Evolutionary conservation across 2,113 vertebrate genomes (phyloP), one percentile per base, ranked within the genome.

Genomic region (Apodemus sylvaticus): DNA sequence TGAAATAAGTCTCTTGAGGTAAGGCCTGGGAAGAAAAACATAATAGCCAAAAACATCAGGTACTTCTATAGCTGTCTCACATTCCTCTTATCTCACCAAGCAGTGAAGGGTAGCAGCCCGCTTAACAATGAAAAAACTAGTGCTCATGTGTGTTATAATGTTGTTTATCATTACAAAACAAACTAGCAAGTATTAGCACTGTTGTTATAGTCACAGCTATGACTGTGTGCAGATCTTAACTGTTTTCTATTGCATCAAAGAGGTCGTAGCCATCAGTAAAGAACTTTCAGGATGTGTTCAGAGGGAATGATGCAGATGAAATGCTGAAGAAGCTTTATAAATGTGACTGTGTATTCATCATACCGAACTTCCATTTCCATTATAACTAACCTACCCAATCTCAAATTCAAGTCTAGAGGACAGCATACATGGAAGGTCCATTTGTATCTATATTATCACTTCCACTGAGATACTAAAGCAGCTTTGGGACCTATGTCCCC

Each of bases 201-300:
- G 16, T 26, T 55, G 68, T 76, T 74, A 0, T 29, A 34, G 55
- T 78, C 48, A 71, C n/a, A 81, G 42, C 13, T 81, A n/a, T 74
- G 29, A 34, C 34, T 78, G 26, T 51, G 5, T n/a, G 70, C 8
- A 66, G 36, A 91, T 20, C 14, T 66, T 68, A 17, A 68, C 36
- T 68, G 58, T 51, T 53, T 87, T 66, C 82, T 48, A 34, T 4
- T 34, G 13, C 14, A 89, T 45, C 74, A 96, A 13, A 53, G 89
- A 93, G 34, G 83, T 70, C 68, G 78, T 66, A 94, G 29, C 5
- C 94, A 86, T 48, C 42, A 93, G 48, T 39, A 89, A 90, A 95
- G 45, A 73, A 91, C 86, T 7, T 34, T 58, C 11, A 88, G 66
- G 17, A 29, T 82, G 58, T 4, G 31, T 73, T 92, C 39, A 36